phyloP scores from a whole-genome alignment of 2,113 vertebrate genomes.

The Apus apus region DNA sequence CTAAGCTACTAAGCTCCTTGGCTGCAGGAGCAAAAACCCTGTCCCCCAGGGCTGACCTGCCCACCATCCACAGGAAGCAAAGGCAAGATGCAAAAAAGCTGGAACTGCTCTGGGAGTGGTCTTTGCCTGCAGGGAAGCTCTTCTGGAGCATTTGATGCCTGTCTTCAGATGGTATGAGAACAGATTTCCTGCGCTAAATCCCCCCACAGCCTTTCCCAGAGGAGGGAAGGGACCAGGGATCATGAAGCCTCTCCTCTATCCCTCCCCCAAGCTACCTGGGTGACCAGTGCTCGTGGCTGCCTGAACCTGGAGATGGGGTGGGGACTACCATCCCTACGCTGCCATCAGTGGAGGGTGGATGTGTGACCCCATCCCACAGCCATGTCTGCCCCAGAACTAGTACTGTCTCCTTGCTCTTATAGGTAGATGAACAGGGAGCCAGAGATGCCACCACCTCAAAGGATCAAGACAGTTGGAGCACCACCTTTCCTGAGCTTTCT shows the following conservation, averaged over 20 bases:
- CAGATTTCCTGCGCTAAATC: conserved; percentile 41
- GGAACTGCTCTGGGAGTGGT: conserved; percentile 6
- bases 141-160: conserved; percentile 45
- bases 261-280: background rate
- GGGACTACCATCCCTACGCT: background rate
- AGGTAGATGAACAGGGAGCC: background rate
- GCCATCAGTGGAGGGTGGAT: background rate
- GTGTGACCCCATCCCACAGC: background rate
- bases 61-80: background rate
- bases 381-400: background rate
- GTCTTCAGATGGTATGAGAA: conserved; percentile 2
- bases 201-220: background rate
- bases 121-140: conserved; percentile 22
- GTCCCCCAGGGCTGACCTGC: background rate
- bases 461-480: accelerated
- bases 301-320: accelerated
- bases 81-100: background rate
- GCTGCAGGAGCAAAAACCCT: background rate
- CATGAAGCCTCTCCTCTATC: background rate
- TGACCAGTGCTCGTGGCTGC: background rate
- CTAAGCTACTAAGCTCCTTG: background rate
- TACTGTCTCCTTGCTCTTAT: background rate
- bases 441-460: background rate
- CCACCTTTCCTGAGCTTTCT: accelerated
- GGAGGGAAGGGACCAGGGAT: background rate